Conservation (phyloP, 2,888 invertebrate species). For the Amphipyra berbera region DNA sequence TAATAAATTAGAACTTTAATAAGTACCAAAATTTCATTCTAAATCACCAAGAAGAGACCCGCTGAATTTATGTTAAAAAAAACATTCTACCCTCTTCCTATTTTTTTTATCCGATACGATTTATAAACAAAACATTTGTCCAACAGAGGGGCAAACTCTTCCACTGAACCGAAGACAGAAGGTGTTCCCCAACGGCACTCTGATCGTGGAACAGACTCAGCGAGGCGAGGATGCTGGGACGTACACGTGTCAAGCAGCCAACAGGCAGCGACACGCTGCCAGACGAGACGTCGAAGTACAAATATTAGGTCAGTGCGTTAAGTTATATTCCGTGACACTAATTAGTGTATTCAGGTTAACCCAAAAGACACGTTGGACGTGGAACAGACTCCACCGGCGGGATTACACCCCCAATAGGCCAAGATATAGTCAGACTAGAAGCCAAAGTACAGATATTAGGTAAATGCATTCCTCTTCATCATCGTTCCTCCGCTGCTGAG, state of each 20-base stretch:
- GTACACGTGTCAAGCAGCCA: slow-evolving; percentile 97
- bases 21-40: too few relatives aligned
- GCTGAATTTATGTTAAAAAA: too few relatives aligned
- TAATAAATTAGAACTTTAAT: too few relatives aligned
- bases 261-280: slow-evolving; percentile 94
- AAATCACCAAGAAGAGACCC: too few relatives aligned
- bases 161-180: slow-evolving; percentile 96
- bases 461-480: too few relatives aligned
- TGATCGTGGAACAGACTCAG: slow-evolving; percentile 96
- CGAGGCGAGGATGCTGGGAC: slow-evolving; percentile 96
- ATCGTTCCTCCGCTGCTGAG: too few relatives aligned
- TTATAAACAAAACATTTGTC: not conserved
- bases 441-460: too few relatives aligned
- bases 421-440: too few relatives aligned
- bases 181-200: slow-evolving; percentile 95
- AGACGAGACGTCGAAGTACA: slow-evolving; percentile 94
- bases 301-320: slow-evolving; percentile 90
- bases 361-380: not conserved
- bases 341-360: too few relatives aligned
- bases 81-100: too few relatives aligned
- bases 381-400: not conserved
- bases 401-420: too few relatives aligned
- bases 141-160: slow-evolving; percentile 94
- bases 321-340: not conserved
- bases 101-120: not conserved